Evolutionary conservation across 2,797 vertebrate species (phyloP).

Genomic region (Dryobates pubescens): DNA sequence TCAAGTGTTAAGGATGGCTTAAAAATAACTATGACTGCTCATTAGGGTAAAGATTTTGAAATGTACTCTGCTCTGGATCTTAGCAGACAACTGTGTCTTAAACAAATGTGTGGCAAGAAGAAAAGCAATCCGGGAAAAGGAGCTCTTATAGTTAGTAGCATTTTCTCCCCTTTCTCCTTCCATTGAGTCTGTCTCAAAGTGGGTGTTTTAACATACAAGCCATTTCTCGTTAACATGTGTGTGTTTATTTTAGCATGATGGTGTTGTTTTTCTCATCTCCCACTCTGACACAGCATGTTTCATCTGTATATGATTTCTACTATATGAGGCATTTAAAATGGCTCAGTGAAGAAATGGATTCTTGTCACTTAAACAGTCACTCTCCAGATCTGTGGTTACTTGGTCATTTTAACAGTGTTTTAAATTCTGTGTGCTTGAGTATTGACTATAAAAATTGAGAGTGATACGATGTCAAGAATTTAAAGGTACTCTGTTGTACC

Average conservation of each 20-base stretch:
- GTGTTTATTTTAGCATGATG: constrained; percentile 78
- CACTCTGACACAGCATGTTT: constrained; percentile 82
- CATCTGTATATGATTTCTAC: constrained; percentile 73
- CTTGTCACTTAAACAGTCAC: constrained; percentile 82
- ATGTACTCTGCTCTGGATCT: constrained; percentile 73
- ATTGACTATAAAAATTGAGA: constrained; percentile 62
- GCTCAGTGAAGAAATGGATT: constrained; percentile 75
- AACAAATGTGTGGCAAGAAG: constrained; percentile 76
- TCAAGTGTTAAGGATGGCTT: constrained; percentile 47
- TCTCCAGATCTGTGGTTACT: constrained; percentile 59
- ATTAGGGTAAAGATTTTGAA: constrained; percentile 74
- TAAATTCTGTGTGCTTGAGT: constrained; percentile 7
- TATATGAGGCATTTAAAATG: constrained; percentile 76
- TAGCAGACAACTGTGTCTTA: constrained; percentile 74
- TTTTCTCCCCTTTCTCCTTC: constrained; percentile 67
- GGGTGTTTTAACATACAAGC: constrained; percentile 76
- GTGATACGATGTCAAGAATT: constrained; percentile 80
- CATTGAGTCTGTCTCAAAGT: constrained; percentile 76
- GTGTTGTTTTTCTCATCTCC: constrained; percentile 73
- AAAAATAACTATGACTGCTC: constrained; percentile 67
- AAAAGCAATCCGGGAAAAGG: constrained; percentile 75
- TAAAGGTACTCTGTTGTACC: constrained; percentile 68
- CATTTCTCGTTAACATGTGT: constrained; percentile 76
- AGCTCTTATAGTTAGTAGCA: constrained; percentile 76
- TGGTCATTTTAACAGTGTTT: constrained; percentile 55